Percentiles rank a stretch among this genome's conserved stretches.
Evolutionary conservation across 1,140 invertebrate genomes (phyloP).

Genomic region (Apis laboriosa): DNA sequence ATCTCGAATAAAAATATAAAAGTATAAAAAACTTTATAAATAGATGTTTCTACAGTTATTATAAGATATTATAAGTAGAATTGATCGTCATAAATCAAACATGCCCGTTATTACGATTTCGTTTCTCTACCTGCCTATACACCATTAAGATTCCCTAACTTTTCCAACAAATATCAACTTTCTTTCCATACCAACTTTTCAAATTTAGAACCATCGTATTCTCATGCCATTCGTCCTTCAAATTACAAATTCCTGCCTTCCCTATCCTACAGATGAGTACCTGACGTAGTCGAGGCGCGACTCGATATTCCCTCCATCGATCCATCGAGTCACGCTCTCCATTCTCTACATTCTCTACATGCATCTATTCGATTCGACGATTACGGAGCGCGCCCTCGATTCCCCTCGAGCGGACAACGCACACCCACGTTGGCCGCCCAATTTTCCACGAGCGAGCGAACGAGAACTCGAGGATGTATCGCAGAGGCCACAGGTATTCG

Average conservation of each 20-base stretch:
- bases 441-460: constrained; percentile 11
- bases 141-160: no score
- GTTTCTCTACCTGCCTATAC: background rate
- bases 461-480: constrained; percentile 1
- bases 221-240: no score
- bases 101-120: background rate
- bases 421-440: background rate
- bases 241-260: no score
- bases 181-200: no score
- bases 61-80: background rate
- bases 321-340: constrained; percentile 14
- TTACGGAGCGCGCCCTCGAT: background rate
- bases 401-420: background rate
- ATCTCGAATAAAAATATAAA: background rate
- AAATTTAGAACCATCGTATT: no score
- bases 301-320: background rate
- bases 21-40: no score
- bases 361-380: background rate
- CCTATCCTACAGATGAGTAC: no score
- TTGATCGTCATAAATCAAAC: background rate
- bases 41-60: no score
- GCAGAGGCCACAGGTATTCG: constrained; percentile 3
- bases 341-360: constrained; percentile 22
- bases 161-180: no score
- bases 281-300: background rate